Percentiles rank a stretch among this genome's conserved stretches.
Conservation (phyloP, 2,113 vertebrate genomes). For the crab-eating macaque (Macaca fascicularis) region T2T-MFA8v1.1 NC_088394.1:49944501-49945000, state of each 20-base stretch:
- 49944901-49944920: background rate
- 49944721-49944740: background rate
- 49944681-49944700: background rate
- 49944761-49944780: background rate
- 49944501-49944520: background rate
- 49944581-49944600: too few relatives aligned
- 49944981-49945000: too few relatives aligned
- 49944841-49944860: background rate
- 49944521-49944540: background rate
- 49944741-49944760: background rate
- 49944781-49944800: background rate
- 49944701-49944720: background rate
- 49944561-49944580: background rate
- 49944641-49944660: too few relatives aligned
- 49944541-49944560: background rate
- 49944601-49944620: background rate
- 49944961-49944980: too few relatives aligned
- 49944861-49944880: background rate
- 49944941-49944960: too few relatives aligned
- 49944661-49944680: background rate
- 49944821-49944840: background rate
- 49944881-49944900: background rate
- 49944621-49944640: background rate
- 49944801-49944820: background rate
- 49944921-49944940: background rate